A percentile compares a stretch with the other conserved stretches of the same genome.
Evolutionary conservation across 2,797 vertebrate species (phyloP).

Genomic region (Sebastes minor): DNA sequence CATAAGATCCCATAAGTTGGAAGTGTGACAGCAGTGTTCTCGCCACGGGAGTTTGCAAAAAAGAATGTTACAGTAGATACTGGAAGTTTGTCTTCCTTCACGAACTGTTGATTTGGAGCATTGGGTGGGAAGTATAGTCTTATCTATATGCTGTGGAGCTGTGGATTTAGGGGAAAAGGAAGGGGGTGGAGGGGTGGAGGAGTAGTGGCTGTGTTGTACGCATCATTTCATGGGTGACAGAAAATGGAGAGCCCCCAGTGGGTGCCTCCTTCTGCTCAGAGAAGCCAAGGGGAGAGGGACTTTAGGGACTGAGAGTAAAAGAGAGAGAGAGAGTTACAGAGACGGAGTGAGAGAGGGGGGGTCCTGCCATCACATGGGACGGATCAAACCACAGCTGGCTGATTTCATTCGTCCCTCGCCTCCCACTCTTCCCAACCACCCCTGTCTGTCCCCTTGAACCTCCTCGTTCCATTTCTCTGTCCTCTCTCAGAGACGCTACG

Average conservation of each 20-base stretch:
- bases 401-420: conserved; percentile 67
- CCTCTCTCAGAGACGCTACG: conserved; percentile 11
- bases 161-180: conserved; percentile 32
- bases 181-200: not conserved
- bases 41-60: too few species aligned
- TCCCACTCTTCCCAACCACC: conserved; percentile 60
- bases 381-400: conserved; percentile 78
- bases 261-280: conserved; percentile 61
- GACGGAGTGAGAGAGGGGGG: conserved; percentile 23
- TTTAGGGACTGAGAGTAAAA: conserved; percentile 47
- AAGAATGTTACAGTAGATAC: not conserved
- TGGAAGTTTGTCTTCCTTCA: not conserved
- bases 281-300: conserved; percentile 47
- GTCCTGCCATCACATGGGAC: conserved; percentile 64
- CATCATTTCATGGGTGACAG: conserved; percentile 78
- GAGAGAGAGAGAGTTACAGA: conserved; percentile 31
- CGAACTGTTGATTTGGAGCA: not conserved
- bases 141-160: not conserved
- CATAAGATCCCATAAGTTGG: not conserved
- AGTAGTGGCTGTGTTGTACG: conserved; percentile 31
- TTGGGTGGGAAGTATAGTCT: not conserved
- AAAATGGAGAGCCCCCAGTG: conserved; percentile 60
- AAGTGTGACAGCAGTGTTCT: not conserved
- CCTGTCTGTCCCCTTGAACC: conserved; percentile 46
- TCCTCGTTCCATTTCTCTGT: conserved; percentile 25